Percentiles rank a stretch among this genome's conserved stretches.
Evolutionary conservation across 2,888 invertebrate genomes (phyloP).

Genomic region (Drosophila subquinaria): DNA sequence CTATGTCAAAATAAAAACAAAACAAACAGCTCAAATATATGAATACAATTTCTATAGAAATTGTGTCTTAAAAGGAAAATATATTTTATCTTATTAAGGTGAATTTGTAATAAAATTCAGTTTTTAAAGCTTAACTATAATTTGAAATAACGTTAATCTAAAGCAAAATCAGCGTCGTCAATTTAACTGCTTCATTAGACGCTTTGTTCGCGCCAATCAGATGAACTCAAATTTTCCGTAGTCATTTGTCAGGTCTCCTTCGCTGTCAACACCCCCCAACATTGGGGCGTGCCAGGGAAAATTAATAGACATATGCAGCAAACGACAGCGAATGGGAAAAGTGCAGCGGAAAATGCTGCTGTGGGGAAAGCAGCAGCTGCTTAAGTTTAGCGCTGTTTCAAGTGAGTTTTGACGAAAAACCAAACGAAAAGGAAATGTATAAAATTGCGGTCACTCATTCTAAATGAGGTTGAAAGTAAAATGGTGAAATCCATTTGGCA

Average conservation of each 20-base stretch:
- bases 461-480: conserved; percentile 68
- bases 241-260: conserved; percentile 62
- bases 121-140: background rate
- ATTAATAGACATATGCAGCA: conserved; percentile 64
- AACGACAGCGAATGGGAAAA: conserved; percentile 26
- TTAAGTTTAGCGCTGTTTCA: conserved; percentile 14
- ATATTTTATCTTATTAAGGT: no score
- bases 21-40: conserved; percentile 4
- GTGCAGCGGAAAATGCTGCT: conserved; percentile 29
- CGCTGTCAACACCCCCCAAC: conserved; percentile 61
- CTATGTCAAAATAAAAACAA: background rate
- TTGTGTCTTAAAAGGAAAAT: no score
- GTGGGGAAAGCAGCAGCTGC: conserved; percentile 26
- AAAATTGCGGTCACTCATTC: conserved; percentile 58
- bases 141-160: background rate
- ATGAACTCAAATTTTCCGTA: conserved; percentile 33
- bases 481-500: conserved; percentile 78
- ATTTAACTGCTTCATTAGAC: conserved; percentile 66
- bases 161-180: conserved; percentile 56
- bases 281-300: conserved; percentile 53
- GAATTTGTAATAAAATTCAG: background rate
- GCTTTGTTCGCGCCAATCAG: conserved; percentile 39
- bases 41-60: conserved; percentile 2
- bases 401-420: conserved; percentile 39
- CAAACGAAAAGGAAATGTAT: conserved; percentile 31